These are phyloP conservation scores for Liasis olivaceus DNA, from an alignment of 2,797 vertebrate species.

Conservation along the genomic window DNA sequence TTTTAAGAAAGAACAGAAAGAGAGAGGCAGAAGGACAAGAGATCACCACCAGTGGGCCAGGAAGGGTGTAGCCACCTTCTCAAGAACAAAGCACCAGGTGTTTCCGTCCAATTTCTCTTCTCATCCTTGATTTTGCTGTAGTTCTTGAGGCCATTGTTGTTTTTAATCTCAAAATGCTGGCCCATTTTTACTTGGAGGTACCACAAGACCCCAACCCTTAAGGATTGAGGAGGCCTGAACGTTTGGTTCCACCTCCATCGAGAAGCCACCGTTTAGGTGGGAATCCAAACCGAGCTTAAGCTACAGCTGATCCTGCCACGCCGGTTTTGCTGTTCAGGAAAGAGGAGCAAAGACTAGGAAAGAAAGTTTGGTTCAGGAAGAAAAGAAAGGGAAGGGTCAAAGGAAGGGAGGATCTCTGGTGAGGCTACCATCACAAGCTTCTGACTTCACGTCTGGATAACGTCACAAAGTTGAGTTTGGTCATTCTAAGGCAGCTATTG, in stretches of 20 bases:
- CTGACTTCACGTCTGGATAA: too few relatives aligned
- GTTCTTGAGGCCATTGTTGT: neutral
- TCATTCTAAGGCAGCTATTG: neutral
- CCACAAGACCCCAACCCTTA: too few relatives aligned
- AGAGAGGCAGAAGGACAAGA: neutral
- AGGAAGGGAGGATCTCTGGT: too few relatives aligned
- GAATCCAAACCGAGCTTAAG: neutral
- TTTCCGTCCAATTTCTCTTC: neutral
- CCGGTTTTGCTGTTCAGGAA: neutral
- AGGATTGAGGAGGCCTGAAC: neutral
- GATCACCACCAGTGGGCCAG: neutral
- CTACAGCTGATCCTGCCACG: neutral
- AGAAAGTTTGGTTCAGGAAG: neutral
- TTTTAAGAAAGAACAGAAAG: neutral
- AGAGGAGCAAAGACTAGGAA: neutral
- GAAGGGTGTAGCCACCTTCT: neutral
- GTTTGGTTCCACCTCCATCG: too few relatives aligned
- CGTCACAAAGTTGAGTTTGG: too few relatives aligned
- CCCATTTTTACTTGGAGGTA: neutral
- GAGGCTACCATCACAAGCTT: neutral
- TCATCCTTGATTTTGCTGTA: neutral
- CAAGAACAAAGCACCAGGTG: neutral
- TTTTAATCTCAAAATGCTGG: too few relatives aligned
- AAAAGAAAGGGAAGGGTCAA: neutral
- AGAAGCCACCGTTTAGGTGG: too few relatives aligned